These are phyloP conservation scores for Andrena dorsata DNA, from an alignment of 2,888 invertebrate species.

Conservation along the genomic window DNA sequence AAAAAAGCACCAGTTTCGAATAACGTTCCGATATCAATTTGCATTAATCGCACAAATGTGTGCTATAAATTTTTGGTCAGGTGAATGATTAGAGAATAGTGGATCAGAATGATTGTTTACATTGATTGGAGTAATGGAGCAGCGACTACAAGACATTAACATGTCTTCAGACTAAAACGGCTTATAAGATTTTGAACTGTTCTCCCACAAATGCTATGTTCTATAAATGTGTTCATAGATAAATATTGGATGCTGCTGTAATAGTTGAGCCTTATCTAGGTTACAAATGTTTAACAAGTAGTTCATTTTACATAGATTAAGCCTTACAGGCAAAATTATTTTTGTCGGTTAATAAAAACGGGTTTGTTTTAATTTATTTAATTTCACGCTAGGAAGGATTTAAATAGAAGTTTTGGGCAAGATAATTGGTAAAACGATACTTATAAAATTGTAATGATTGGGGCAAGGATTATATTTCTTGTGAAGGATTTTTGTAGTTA, in stretches of 20 bases:
- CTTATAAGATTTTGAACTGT: conserved; percentile 7
- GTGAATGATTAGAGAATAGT: not conserved
- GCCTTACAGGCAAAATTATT: conserved; percentile 7
- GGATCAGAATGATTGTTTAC: not conserved
- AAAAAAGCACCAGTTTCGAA: not conserved
- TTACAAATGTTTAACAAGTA: conserved; percentile 3
- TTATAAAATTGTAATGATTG: not conserved
- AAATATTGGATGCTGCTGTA: conserved; percentile 8
- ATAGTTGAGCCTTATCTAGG: not conserved
- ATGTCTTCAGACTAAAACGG: not conserved
- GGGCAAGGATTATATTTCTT: not conserved
- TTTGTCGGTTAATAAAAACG: conserved; percentile 7
- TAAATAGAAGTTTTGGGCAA: not conserved
- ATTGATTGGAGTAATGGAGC: not conserved
- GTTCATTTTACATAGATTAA: conserved; percentile 12
- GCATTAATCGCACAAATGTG: not conserved
- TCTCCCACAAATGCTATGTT: conserved; percentile 17
- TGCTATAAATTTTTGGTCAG: conserved; percentile 2
- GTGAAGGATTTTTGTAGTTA: not conserved
- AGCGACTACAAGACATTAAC: not conserved
- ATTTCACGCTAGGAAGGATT: not conserved
- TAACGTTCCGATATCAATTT: not conserved
- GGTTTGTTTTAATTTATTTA: conserved; percentile 2
- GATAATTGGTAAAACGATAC: not conserved
- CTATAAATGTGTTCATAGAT: conserved; percentile 48